Evolutionary conservation across 2,113 vertebrate genomes (phyloP), one percentile per base, ranked within the genome.

Genomic region (Todiramphus chloris): DNA sequence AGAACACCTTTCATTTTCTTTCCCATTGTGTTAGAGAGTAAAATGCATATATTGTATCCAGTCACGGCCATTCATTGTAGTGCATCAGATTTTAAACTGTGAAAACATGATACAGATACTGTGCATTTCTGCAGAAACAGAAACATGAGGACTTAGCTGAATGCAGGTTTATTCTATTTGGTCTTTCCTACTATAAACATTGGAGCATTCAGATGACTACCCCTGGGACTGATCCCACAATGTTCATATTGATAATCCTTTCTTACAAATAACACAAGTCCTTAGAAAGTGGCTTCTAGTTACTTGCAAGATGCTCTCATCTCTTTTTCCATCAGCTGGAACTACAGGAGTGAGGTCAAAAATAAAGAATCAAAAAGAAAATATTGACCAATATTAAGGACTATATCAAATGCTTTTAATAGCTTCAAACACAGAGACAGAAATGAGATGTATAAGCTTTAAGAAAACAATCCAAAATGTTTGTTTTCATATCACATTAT

Each of bases 1-100:
- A 97, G 74, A 77, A 59, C 30, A 83, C 63, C 37, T 83, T 90
- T 94, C 63, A 60, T 87, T 95, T 95, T 94, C 89, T 77, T 62
- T 90, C 28, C 62, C 80, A 41, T 78, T 60, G 66, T 76, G 82
- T 85, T 69, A 92, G 66, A 28, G 56, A 87, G 77, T 31, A 87
- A 92, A 95, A 94, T 68, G 73, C n/a, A 50, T 78, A 95, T 83
- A 59, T 74, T 94, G 68, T 83, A 35, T 83, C 53, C 66, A 86
- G 3, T 55, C 80, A 35, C 53, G 0, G 0, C 33, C 60, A 78
- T 68, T 79, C 58, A 20, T n/a, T 64, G 35, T 58, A 81, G 39
- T 6, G 1, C 69, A 53, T 68, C 69, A 51, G 92, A 69, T 70
- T 89, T 89, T 56, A 87, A 82, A 87, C 80, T 33, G 37, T 84